Evolutionary conservation across 2,113 vertebrate species (phyloP), one percentile per base, ranked within the genome.

Genomic region (Ictalurus furcatus): DNA sequence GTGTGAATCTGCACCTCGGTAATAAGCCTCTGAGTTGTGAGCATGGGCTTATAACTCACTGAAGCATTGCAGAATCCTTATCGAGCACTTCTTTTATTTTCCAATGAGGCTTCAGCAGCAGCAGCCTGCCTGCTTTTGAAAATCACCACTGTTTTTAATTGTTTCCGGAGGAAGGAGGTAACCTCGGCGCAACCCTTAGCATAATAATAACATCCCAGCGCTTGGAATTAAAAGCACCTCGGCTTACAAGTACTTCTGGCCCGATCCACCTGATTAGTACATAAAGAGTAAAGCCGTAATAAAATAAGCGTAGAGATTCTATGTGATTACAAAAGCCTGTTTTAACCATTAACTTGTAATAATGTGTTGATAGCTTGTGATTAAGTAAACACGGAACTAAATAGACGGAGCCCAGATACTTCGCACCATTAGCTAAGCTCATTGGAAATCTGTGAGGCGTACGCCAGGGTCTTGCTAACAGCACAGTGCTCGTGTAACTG

Each of bases 351-450:
- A 91, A 81, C 88, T 89, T 0, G 80, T 85, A 86, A 91, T 90
- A 88, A 90, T 40, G 30, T 81, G 87, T 81, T 91, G 90, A 91
- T 90, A 82, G 90, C 88, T 88, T 16, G 83, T 88, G 87, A 91
- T 91, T 91, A 91, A 90, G 88, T 91, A 86, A 91, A 90, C 87
- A 88, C 52, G 76, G 85, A 88, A 88, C 90, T 74, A 91, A 90
- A 91, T 82, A 90, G 87, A 89, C 56, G 25, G 76, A 54, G 86
- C 69, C 48, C 79, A 61, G 86, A 67, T 56, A 73, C 65, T 88
- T 91, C 88, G 83, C 83, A 30, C 78, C 88, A 91, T 91, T 91
- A 91, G 84, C 65, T 88, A 86, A 91, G 74, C 88, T 91, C 88
- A 91, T 91, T 90, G 88, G 84, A 81, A 91, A 86, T 86, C 87